Percentiles rank a stretch among this genome's conserved stretches.
phyloP scores from a whole-genome alignment of 2,888 invertebrate genomes.

The Drepana falcataria region DNA sequence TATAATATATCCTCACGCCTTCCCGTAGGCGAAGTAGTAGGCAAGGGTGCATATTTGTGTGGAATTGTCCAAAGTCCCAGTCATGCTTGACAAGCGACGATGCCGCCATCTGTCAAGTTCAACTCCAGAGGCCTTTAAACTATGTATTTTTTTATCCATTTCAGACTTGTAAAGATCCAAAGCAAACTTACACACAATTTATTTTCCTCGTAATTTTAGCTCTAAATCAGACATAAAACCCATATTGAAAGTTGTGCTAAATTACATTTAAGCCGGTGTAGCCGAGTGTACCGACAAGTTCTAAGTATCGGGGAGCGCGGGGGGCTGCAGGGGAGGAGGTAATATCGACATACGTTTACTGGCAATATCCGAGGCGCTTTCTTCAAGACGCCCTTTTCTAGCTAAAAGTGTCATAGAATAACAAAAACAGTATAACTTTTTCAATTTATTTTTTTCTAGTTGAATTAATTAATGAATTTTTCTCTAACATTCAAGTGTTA shows the following conservation, averaged over 20 bases:
- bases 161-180: too few species aligned
- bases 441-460: neutral
- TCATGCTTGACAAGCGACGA: too few species aligned
- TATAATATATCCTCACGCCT: too few species aligned
- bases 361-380: slow-evolving; percentile 49
- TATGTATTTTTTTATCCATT: too few species aligned
- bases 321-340: slow-evolving; percentile 22
- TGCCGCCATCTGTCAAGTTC: too few species aligned
- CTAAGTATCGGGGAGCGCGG: slow-evolving; percentile 24
- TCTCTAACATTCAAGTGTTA: too few species aligned
- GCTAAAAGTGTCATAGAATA: slow-evolving; percentile 32
- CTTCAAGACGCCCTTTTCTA: slow-evolving; percentile 45
- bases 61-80: too few species aligned
- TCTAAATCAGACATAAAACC: neutral
- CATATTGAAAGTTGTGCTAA: slow-evolving; percentile 1
- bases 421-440: neutral
- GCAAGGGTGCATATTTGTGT: too few species aligned
- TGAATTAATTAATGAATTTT: neutral
- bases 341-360: slow-evolving; percentile 54
- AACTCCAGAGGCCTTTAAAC: too few species aligned
- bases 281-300: slow-evolving; percentile 21
- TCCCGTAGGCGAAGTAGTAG: too few species aligned
- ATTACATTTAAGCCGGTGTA: slow-evolving; percentile 2
- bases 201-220: neutral
- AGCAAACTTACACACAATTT: neutral